A percentile compares a stretch with the other conserved stretches of the same genome.
phyloP scores from a whole-genome alignment of 2,113 vertebrate species.

The Sinosuthora webbiana region DNA sequence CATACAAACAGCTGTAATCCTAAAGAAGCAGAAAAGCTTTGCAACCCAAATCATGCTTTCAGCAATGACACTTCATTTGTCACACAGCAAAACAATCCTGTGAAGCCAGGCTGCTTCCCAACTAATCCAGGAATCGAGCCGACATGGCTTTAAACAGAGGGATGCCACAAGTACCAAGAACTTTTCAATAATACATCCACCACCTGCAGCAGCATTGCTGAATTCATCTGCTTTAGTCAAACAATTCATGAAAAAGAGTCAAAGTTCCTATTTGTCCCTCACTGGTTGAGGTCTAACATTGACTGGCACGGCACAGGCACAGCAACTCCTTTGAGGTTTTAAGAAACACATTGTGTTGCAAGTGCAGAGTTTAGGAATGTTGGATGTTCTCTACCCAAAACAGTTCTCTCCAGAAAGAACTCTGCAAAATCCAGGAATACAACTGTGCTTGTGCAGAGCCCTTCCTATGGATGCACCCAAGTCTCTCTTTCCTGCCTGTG shows the following conservation, averaged over 20 bases:
- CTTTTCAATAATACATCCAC: neutral
- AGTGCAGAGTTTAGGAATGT: neutral
- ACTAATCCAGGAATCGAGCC: neutral
- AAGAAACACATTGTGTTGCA: accelerated
- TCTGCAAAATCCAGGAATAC: neutral
- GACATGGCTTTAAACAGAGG: neutral
- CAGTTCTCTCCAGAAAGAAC: neutral
- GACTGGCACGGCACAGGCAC: neutral
- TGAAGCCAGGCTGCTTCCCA: neutral
- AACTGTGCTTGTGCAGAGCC: neutral
- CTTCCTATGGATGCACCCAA: neutral
- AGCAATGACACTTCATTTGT: neutral
- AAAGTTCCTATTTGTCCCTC: neutral
- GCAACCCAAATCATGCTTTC: neutral
- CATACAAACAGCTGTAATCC: neutral
- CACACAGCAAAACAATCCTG: neutral
- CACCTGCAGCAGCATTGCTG: neutral
- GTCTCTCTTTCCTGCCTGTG: neutral
- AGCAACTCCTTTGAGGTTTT: neutral
- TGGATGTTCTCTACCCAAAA: too few relatives aligned
- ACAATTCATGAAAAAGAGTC: neutral
- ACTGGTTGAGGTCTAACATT: neutral
- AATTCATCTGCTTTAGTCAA: neutral
- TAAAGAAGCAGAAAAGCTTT: neutral
- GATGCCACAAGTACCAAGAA: neutral